Evolutionary conservation across 2,113 vertebrate species (phyloP), one percentile per base, ranked within the genome.

Genomic region (Lutjanus erythropterus): DNA sequence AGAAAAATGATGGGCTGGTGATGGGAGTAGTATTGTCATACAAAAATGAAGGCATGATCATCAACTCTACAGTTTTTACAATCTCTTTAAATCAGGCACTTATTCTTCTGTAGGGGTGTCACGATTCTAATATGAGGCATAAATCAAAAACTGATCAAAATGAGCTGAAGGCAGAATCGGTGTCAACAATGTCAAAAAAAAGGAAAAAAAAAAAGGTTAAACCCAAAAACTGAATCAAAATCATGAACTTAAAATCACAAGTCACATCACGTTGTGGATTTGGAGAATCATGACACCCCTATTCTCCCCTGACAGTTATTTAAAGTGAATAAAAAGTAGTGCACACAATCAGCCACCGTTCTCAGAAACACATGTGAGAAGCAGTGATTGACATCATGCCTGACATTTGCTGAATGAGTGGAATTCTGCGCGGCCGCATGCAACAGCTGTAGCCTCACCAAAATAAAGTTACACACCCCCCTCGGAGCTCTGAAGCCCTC

Each of bases 381-480:
- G 1, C 4, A 44, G 41, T 46, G 41, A 81, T 4, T 70, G 66
- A 33, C 49, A 49, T 58, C 69, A 27, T 31, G 47, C 42, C 14
- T 72, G 39, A 79, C 75, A 85, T 82, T 21, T 79, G 61, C 52
- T 18, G 78, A 74, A 85, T 80, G 82, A 58, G 5, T 78, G 41
- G 53, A 84, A 90, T 89, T 71, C 47, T 47, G 59, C 3, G 0
- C 0, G 16, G 69, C 37, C 19, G 25, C 80, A 68, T 21, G 46
- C 59, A 83, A 78, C 85, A 93, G 86, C 71, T 91, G 81, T 35
- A 85, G 80, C 71, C 60, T 66, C 58, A 75, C 75, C 71, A 85
- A 88, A 91, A 89, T 86, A 81, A 77, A 89, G 81, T 44, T 1
- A 68, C 71, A 58, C 59, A 10, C 65, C 19, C 46, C 53, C 49